A percentile compares a stretch with the other conserved stretches of the same genome.
Evolutionary conservation across 1,140 invertebrate species (phyloP).

Genomic region (Drosophila tani): DNA sequence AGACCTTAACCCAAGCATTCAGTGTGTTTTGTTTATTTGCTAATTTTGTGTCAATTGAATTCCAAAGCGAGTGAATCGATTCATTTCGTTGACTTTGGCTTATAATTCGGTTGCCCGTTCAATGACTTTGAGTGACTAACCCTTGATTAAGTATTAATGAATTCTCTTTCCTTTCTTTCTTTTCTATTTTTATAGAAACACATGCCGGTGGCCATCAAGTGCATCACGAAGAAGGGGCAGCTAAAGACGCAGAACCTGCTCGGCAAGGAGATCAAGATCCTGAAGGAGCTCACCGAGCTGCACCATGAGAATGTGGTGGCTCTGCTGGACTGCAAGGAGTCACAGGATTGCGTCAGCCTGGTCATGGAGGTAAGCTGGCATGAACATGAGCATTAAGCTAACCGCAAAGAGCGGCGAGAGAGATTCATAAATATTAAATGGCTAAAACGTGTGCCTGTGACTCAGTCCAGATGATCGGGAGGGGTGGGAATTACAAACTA

Average conservation of each 20-base stretch:
- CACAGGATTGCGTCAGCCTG: conserved; percentile 96
- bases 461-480: conserved; percentile 33
- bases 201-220: conserved; percentile 97
- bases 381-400: conserved; percentile 5
- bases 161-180: conserved; percentile 32
- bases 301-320: conserved; percentile 99
- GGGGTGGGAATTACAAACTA: conserved; percentile 21
- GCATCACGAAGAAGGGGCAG: conserved; percentile 98
- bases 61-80: conserved; percentile 28
- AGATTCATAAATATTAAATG: conserved; percentile 43
- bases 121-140: conserved; percentile 58
- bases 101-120: conserved; percentile 45
- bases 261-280: conserved; percentile 99
- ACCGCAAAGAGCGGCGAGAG: conserved; percentile 11
- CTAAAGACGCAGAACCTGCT: conserved; percentile 98
- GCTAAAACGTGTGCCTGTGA: conserved; percentile 56
- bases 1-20: conserved; percentile 10
- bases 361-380: conserved; percentile 95
- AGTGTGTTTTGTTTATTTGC: conserved; percentile 17
- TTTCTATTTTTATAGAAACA: conserved; percentile 89
- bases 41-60: conserved; percentile 40
- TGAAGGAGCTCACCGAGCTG: conserved; percentile 98
- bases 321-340: conserved; percentile 98
- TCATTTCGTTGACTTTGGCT: conserved; percentile 30
- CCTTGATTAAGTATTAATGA: conserved; percentile 56